Conservation (phyloP, 2,888 invertebrate species). For the Nomada flava region DNA sequence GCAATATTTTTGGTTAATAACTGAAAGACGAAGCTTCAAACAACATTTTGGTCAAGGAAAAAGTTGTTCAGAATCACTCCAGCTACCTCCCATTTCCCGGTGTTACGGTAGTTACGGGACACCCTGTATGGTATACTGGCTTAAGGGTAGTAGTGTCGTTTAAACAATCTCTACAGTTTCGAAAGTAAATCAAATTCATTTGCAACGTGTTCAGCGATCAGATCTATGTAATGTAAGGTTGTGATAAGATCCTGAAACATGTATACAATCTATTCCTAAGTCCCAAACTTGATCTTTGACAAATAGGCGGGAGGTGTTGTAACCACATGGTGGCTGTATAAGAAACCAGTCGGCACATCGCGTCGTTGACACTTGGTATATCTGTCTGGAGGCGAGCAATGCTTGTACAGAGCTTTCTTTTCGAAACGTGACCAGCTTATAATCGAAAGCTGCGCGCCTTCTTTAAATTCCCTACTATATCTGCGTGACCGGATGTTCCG, state of each 20-base stretch:
- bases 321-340: conserved; percentile 39
- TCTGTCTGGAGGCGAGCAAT: conserved; percentile 55
- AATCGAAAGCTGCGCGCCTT: conserved; percentile 59
- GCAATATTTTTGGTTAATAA: too few species aligned
- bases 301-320: conserved; percentile 55
- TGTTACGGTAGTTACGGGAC: too few species aligned
- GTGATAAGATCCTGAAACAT: not conserved
- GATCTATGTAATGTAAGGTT: conserved; percentile 1
- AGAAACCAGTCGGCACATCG: conserved; percentile 52
- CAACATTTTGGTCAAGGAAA: too few species aligned
- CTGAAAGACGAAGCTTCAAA: too few species aligned
- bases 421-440: conserved; percentile 72
- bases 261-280: conserved; percentile 28
- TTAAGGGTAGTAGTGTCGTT: too few species aligned
- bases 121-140: too few species aligned
- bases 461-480: conserved; percentile 45
- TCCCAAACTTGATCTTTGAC: conserved; percentile 60
- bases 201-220: not conserved
- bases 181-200: not conserved
- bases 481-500: conserved; percentile 53
- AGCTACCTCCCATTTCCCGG: too few species aligned
- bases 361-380: conserved; percentile 69
- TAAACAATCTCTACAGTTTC: not conserved
- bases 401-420: conserved; percentile 71
- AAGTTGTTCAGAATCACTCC: too few species aligned